Percentiles rank a stretch among this genome's conserved stretches.
Conservation (phyloP, 2,888 invertebrate species). For the Eledone cirrhosa region DNA sequence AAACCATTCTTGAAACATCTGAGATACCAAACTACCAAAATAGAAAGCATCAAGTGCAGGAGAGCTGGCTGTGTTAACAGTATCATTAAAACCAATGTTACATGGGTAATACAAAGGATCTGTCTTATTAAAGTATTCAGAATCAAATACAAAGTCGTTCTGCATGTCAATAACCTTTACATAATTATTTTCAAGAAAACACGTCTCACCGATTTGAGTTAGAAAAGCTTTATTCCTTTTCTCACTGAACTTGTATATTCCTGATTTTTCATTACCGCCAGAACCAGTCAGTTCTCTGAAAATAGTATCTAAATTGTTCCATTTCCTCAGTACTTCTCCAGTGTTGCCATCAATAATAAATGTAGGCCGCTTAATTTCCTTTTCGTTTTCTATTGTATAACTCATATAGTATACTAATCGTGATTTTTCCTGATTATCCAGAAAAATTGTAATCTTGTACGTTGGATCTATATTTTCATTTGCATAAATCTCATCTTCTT, state of each 20-base stretch:
- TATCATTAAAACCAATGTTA: slow-evolving; percentile 32
- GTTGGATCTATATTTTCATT: not conserved
- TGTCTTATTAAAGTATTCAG: slow-evolving; percentile 11
- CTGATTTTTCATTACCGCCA: slow-evolving; percentile 46
- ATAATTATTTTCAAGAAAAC: slow-evolving; percentile 45
- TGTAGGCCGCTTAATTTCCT: slow-evolving; percentile 36
- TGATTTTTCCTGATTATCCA: not conserved
- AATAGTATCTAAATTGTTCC: slow-evolving; percentile 39
- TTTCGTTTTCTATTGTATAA: slow-evolving; percentile 31
- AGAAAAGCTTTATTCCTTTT: slow-evolving; percentile 36
- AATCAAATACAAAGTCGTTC: not conserved
- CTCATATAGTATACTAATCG: slow-evolving; percentile 31
- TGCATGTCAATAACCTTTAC: slow-evolving; percentile 45
- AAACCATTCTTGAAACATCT: slow-evolving; percentile 49
- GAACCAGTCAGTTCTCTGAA: slow-evolving; percentile 30
- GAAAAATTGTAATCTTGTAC: slow-evolving; percentile 1
- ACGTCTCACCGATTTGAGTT: slow-evolving; percentile 34
- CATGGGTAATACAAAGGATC: slow-evolving; percentile 35
- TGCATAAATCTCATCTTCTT: not conserved
- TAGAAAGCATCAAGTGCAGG: slow-evolving; percentile 42
- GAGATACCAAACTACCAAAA: slow-evolving; percentile 40
- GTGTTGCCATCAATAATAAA: slow-evolving; percentile 44
- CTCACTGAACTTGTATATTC: slow-evolving; percentile 41
- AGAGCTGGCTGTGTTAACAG: slow-evolving; percentile 37
- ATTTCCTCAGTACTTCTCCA: slow-evolving; percentile 37